Percentiles rank a stretch among this genome's conserved stretches.
These are phyloP conservation scores for Synanthedon andrenaeformis DNA, from an alignment of 2,888 invertebrate genomes.

Conservation along the genomic window DNA sequence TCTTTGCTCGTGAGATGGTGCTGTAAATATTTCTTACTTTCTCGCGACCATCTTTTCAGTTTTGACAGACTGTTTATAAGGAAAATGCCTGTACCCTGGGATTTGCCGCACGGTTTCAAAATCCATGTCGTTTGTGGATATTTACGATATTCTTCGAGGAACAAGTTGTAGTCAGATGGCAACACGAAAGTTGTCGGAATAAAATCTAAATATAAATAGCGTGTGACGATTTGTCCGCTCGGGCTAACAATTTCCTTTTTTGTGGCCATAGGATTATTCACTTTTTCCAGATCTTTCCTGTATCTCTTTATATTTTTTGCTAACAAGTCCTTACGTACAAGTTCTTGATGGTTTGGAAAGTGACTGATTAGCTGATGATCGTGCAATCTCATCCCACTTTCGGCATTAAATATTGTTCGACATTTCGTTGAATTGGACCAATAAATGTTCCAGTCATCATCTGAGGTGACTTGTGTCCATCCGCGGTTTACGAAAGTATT, in stretches of 20 bases:
- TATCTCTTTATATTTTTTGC: slow-evolving; percentile 92
- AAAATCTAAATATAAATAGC: slow-evolving; percentile 82
- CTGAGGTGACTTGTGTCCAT: slow-evolving; percentile 84
- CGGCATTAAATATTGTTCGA: slow-evolving; percentile 85
- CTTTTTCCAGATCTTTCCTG: slow-evolving; percentile 85
- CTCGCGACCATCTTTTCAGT: slow-evolving; percentile 82
- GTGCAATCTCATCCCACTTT: slow-evolving; percentile 86
- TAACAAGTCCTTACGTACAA: slow-evolving; percentile 89
- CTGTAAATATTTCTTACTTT: slow-evolving; percentile 81
- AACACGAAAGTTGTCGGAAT: slow-evolving; percentile 90
- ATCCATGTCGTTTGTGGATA: slow-evolving; percentile 92
- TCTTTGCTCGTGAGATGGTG: slow-evolving; percentile 82
- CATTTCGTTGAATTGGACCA: slow-evolving; percentile 89
- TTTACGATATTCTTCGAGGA: slow-evolving; percentile 90
- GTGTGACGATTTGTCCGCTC: slow-evolving; percentile 71
- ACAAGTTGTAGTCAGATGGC: slow-evolving; percentile 91
- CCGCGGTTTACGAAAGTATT: slow-evolving; percentile 89
- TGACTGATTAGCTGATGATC: slow-evolving; percentile 91
- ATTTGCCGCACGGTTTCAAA: slow-evolving; percentile 91
- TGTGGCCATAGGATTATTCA: slow-evolving; percentile 82
- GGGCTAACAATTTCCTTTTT: slow-evolving; percentile 44
- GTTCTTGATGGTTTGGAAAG: slow-evolving; percentile 90
- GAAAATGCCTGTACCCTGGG: slow-evolving; percentile 87
- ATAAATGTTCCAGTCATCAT: slow-evolving; percentile 92
- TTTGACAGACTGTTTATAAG: slow-evolving; percentile 87